Evolutionary conservation across 1,140 invertebrate genomes (phyloP).

Genomic region (Drosophila asahinai): DNA sequence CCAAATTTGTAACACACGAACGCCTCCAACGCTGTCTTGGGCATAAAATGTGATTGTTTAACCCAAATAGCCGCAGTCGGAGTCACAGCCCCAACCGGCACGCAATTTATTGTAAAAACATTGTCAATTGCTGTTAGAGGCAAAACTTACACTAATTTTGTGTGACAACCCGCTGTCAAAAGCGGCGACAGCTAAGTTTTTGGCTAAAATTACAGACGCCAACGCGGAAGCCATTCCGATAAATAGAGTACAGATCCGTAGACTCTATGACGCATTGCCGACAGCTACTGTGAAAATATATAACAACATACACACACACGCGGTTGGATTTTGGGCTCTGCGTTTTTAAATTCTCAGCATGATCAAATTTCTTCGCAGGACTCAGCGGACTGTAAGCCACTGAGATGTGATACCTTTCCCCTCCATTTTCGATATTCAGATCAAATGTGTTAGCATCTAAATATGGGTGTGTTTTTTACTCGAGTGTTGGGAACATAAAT

Average conservation of each 20-base stretch:
- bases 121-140: constrained; percentile 78
- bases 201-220: constrained; percentile 75
- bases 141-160: constrained; percentile 55
- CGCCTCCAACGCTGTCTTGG: constrained; percentile 68
- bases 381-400: constrained; percentile 66
- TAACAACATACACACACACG: constrained; percentile 36
- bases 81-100: constrained; percentile 35
- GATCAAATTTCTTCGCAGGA: constrained; percentile 64
- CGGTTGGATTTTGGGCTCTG: constrained; percentile 11
- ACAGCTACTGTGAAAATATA: constrained; percentile 53
- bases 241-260: constrained; percentile 3
- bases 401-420: constrained; percentile 69
- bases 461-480: constrained; percentile 35
- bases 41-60: constrained; percentile 76
- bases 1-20: constrained; percentile 77
- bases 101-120: constrained; percentile 83
- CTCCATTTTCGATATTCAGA: constrained; percentile 28
- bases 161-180: constrained; percentile 72
- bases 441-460: constrained; percentile 38
- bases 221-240: constrained; percentile 27
- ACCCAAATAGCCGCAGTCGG: constrained; percentile 63
- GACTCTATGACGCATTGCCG: constrained; percentile 68
- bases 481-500: constrained; percentile 57
- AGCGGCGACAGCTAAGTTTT: constrained; percentile 41
- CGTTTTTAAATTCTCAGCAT: constrained; percentile 68